Conservation (phyloP, 2,888 invertebrate genomes). For the Latrodectus elegans region DNA sequence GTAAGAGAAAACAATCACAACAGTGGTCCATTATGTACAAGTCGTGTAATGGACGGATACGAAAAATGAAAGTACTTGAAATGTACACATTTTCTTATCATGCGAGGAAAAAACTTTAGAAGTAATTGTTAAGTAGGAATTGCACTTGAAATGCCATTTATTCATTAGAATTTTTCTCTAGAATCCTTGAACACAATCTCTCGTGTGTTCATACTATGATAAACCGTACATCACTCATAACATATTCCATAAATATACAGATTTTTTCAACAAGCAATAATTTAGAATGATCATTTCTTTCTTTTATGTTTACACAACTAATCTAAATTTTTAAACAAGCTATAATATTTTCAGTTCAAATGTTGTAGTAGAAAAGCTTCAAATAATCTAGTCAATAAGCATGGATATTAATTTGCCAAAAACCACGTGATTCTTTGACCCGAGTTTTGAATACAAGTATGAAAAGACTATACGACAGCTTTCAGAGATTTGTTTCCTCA, state of each 20-base stretch:
- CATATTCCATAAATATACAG: neutral
- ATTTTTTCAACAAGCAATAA: neutral
- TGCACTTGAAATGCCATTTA: constrained; percentile 67
- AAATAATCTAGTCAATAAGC: no score
- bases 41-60: constrained; percentile 65
- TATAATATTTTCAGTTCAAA: neutral
- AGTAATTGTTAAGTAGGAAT: constrained; percentile 39
- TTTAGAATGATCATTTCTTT: neutral
- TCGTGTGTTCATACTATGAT: neutral
- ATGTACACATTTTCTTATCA: constrained; percentile 31
- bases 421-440: no score
- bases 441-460: no score
- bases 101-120: constrained; percentile 27
- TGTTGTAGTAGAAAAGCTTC: no score
- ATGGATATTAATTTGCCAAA: no score
- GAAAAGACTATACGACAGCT: no score
- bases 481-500: no score
- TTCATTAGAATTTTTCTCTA: constrained; percentile 10
- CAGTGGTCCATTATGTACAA: constrained; percentile 65
- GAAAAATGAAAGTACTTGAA: constrained; percentile 57
- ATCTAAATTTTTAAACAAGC: neutral
- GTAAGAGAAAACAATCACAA: neutral
- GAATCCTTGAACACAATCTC: constrained; percentile 1
- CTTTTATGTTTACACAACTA: neutral
- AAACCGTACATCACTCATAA: constrained; percentile 23